Conservation (phyloP, 1,140 invertebrate genomes). For the Pinna nobilis region DNA sequence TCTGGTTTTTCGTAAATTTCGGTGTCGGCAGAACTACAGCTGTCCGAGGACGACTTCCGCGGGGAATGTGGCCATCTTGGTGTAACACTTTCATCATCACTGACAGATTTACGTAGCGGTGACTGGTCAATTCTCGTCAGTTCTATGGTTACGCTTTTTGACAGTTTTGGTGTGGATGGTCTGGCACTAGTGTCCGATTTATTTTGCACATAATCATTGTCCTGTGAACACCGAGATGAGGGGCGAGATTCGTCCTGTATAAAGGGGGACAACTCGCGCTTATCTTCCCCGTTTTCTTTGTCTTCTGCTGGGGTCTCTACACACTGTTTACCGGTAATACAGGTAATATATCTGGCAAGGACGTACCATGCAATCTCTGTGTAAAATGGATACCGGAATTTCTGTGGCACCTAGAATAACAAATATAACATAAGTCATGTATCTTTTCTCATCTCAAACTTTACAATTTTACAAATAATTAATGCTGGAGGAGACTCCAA, state of each 20-base stretch:
- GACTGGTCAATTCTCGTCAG: slow-evolving; percentile 64
- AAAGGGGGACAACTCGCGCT: slow-evolving; percentile 38
- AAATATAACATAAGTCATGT: slow-evolving; percentile 1
- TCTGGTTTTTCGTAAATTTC: slow-evolving; percentile 41
- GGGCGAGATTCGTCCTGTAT: slow-evolving; percentile 51
- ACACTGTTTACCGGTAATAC: slow-evolving; percentile 88
- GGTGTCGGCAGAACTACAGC: slow-evolving; percentile 51
- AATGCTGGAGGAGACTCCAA: too few relatives aligned
- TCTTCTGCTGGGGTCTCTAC: slow-evolving; percentile 90
- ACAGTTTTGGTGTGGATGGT: slow-evolving; percentile 48
- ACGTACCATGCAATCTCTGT: slow-evolving; percentile 99
- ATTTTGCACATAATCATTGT: slow-evolving; percentile 32
- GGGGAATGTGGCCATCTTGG: slow-evolving; percentile 41
- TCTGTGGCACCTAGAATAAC: slow-evolving; percentile 88
- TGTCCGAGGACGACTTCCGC: slow-evolving; percentile 51
- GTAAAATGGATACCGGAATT: slow-evolving; percentile 98
- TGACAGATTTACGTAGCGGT: slow-evolving; percentile 32
- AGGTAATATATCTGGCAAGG: slow-evolving; percentile 92
- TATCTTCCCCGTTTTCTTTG: slow-evolving; percentile 91
- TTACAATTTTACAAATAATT: too few relatives aligned
- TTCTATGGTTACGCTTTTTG: slow-evolving; percentile 62
- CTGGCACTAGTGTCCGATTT: slow-evolving; percentile 31
- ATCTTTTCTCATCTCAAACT: too few relatives aligned
- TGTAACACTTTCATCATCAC: slow-evolving; percentile 52
- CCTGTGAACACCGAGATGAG: slow-evolving; percentile 51